These are phyloP conservation scores for Pseudochirops cupreus DNA, from an alignment of 2,797 vertebrate species.

Conservation along the genomic window DNA sequence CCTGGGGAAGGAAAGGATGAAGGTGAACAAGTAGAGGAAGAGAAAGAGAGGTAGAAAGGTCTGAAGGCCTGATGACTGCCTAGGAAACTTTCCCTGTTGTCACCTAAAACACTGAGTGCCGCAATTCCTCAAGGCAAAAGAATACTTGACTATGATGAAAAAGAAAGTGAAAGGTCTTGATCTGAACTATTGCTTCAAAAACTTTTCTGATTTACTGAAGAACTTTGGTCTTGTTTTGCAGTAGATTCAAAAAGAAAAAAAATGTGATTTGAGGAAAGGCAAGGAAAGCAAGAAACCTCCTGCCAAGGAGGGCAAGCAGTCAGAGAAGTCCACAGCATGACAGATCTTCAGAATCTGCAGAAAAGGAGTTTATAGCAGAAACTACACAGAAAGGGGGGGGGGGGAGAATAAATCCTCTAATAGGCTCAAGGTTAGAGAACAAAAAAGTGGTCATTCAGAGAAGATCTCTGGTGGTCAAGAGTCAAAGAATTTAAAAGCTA, in stretches of 20 bases:
- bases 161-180: neutral
- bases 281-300: conserved; percentile 16
- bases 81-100: neutral
- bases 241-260: conserved; percentile 48
- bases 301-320: conserved; percentile 54
- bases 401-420: conserved; percentile 41
- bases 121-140: neutral
- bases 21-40: neutral
- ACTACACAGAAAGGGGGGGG: conserved; percentile 25
- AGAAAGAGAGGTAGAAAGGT: neutral
- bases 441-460: conserved; percentile 5
- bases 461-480: neutral
- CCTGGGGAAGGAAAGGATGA: neutral
- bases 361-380: neutral
- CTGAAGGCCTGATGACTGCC: neutral
- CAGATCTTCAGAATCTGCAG: conserved; percentile 19
- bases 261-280: conserved; percentile 30
- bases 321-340: conserved; percentile 22
- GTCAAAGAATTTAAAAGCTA: conserved; percentile 33
- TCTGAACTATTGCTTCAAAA: neutral
- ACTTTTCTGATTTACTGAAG: neutral
- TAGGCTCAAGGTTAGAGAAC: conserved; percentile 26
- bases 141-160: neutral
- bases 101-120: neutral
- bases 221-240: conserved; percentile 33